Base-by-base conservation (phyloP, 1,140 invertebrate genomes). In the Drosophila miranda region DNA sequence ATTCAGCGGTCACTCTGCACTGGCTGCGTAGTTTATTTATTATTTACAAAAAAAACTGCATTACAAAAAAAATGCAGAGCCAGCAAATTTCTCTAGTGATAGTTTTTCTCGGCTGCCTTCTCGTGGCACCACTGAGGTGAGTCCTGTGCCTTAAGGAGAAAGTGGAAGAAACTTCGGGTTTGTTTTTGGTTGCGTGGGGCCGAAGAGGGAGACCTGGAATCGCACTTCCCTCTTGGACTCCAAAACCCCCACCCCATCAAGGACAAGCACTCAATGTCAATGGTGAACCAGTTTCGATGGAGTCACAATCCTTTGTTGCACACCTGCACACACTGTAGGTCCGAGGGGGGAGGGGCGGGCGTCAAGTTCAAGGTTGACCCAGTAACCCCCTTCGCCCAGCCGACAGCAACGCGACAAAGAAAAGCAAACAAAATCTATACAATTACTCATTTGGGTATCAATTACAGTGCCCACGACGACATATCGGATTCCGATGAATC, bases 311-410 rank as follows among this genome's bases (percentile, higher is more conserved):
- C 28, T 19, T 21, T 14, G 30, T 38, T 51, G 7, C 28, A 3
- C 28, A 30, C 28, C 7, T 30, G 28, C 28, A 6, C 6, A 6
- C 28, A 30, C 8, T 30, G 7, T 2, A 2, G 7, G 28, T 9
- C 8, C 23, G 23, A 6, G 23, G 8, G 28, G 8, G 7, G 28
- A 30, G 28, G 7, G 1, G 19, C 19, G 19, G 2, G 19, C 19
- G 28, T 38, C 67, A 71, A 71, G 69, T 64, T 64, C 51, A 46
- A 74, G 69, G 70, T 52, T 74, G 70, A 57, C 70, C 69, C 41
- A 52, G 30, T 52, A 34, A 62, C 21, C 42, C 43, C 26, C 1
- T 41, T 54, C 16, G 16, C 30, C 21, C 34, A 13, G 11, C 0
- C 30, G 30, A 30, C 8, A 9, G 8, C 8, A 30, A 30, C 8